These are phyloP conservation scores for Lepisosteus oculatus DNA, from an alignment of 2,113 vertebrate genomes.

Conservation along the genomic window DNA sequence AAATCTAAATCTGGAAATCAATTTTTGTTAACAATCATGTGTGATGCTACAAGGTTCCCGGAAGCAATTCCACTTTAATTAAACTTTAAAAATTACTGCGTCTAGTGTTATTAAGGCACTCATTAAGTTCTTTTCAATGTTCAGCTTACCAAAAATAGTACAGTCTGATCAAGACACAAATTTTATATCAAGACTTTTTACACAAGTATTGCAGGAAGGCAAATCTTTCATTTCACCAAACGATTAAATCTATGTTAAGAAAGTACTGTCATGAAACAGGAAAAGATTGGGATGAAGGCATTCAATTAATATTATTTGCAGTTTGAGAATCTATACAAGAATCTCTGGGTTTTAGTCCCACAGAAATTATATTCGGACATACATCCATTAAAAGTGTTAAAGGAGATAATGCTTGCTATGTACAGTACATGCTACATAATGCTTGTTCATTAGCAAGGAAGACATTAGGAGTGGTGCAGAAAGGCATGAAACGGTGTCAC, in stretches of 20 bases:
- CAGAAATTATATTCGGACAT: constrained; percentile 17
- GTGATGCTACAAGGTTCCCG: constrained; percentile 14
- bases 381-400: constrained; percentile 12
- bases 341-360: too few species aligned
- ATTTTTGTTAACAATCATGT: neutral
- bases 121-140: constrained; percentile 20
- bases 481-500: constrained; percentile 11
- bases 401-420: constrained; percentile 10
- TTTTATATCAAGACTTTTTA: constrained; percentile 8
- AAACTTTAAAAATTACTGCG: neutral
- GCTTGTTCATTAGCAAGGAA: constrained; percentile 8
- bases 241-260: constrained; percentile 3
- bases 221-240: constrained; percentile 19
- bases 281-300: too few species aligned
- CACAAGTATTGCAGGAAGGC: constrained; percentile 6
- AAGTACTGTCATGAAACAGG: too few species aligned
- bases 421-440: neutral
- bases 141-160: neutral
- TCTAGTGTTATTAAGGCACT: neutral
- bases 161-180: constrained; percentile 2
- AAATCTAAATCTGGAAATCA: too few species aligned
- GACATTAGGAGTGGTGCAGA: neutral
- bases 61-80: constrained; percentile 10
- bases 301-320: too few species aligned
- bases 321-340: too few species aligned